Conservation (phyloP, 2,888 invertebrate genomes). For the Norana najaformis region DNA sequence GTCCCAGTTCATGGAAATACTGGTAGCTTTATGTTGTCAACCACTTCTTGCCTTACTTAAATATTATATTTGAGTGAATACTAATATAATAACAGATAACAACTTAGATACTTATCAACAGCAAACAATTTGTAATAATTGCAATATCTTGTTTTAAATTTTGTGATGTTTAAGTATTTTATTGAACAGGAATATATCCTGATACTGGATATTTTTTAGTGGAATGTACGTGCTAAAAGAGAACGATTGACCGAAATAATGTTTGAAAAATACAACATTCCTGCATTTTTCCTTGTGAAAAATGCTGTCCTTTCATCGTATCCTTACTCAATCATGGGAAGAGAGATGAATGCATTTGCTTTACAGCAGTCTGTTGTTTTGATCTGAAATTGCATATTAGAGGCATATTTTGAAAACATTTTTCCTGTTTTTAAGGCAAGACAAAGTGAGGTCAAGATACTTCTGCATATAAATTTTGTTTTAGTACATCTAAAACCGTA, state of each 20-base stretch:
- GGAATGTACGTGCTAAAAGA: conserved; percentile 88
- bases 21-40: no score
- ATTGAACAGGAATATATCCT: neutral
- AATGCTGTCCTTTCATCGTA: conserved; percentile 92
- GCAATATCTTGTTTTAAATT: neutral
- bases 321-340: conserved; percentile 51
- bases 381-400: neutral
- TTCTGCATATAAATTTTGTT: neutral
- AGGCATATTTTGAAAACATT: neutral
- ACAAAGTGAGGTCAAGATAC: neutral
- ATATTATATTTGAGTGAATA: no score
- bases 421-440: neutral
- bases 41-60: no score
- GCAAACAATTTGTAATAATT: neutral
- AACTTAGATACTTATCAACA: no score
- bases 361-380: neutral
- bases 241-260: conserved; percentile 94
- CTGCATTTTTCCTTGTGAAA: conserved; percentile 95
- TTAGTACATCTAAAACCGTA: neutral
- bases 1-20: no score
- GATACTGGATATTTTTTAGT: conserved; percentile 63
- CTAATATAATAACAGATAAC: no score
- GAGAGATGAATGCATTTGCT: no score
- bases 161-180: neutral
- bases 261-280: conserved; percentile 96